Evolutionary conservation across 1,140 invertebrate species (phyloP).

Genomic region (Calycopis cecrops): DNA sequence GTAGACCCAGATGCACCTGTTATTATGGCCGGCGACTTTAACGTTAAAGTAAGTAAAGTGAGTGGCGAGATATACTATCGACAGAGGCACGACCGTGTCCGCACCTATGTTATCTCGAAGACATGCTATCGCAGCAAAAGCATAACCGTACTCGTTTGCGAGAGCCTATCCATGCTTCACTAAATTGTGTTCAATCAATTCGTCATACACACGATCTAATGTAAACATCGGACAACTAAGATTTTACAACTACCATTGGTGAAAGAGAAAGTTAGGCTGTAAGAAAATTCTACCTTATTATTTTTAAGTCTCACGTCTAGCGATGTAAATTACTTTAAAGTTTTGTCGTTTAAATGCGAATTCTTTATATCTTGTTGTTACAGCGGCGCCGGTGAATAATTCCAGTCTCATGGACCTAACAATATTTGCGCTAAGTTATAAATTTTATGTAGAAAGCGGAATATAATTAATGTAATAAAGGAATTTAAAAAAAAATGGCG

Average conservation of each 20-base stretch:
- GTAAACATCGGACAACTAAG: conserved; percentile 8
- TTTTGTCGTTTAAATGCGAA: conserved; percentile 12
- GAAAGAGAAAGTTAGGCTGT: conserved; percentile 6
- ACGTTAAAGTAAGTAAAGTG: no score
- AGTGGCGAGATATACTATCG: no score
- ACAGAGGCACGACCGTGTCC: no score
- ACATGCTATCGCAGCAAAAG: no score
- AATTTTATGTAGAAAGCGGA: not conserved
- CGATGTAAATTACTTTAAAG: conserved; percentile 13
- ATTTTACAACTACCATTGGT: not conserved
- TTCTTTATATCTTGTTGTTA: conserved; percentile 14
- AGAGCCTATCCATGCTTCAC: no score
- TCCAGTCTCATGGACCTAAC: no score
- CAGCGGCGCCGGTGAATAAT: no score
- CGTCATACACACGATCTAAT: not conserved
- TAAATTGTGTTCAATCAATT: not conserved
- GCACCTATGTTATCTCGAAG: no score
- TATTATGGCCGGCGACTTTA: no score
- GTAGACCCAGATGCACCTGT: no score
- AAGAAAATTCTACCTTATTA: conserved; percentile 1
- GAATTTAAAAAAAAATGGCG: not conserved
- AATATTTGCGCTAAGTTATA: conserved; percentile 2
- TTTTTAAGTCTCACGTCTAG: conserved; percentile 9
- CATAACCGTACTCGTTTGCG: no score
- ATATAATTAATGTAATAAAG: no score